phyloP scores from a whole-genome alignment of 2,888 invertebrate genomes.

The Apodemia duryi region DNA sequence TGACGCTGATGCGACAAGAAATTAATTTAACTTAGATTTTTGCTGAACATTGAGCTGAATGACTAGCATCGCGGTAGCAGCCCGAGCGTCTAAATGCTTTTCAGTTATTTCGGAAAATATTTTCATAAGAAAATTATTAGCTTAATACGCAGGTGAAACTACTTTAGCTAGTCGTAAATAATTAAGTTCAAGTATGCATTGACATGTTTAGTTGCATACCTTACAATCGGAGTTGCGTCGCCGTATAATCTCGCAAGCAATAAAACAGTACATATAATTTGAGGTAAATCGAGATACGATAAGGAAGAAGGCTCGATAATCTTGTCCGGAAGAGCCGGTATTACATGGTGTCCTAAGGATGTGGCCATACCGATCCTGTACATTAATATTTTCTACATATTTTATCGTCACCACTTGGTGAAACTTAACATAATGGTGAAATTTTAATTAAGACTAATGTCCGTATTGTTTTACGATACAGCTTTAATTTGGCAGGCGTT shows the following conservation, averaged over 20 bases:
- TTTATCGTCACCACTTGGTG: not conserved
- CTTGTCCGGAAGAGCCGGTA: slow-evolving; percentile 32
- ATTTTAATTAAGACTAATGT: too few species aligned
- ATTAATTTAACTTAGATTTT: too few species aligned
- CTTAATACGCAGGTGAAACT: not conserved
- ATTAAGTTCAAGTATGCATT: slow-evolving; percentile 35
- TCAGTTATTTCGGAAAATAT: too few species aligned
- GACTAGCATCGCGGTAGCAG: too few species aligned
- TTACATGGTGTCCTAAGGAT: slow-evolving; percentile 27
- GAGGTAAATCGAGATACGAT: slow-evolving; percentile 27
- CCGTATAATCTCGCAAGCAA: slow-evolving; percentile 25
- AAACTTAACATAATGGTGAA: too few species aligned
- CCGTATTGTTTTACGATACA: too few species aligned
- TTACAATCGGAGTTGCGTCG: slow-evolving; percentile 21
- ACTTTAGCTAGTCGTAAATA: slow-evolving; percentile 21
- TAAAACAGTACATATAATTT: slow-evolving; percentile 31
- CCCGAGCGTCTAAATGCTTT: too few species aligned
- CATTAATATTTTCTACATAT: not conserved
- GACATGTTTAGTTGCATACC: slow-evolving; percentile 25
- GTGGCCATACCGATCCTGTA: slow-evolving; percentile 20
- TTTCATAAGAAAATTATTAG: not conserved
- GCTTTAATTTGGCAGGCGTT: too few species aligned
- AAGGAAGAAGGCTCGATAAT: slow-evolving; percentile 30
- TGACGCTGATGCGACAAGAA: too few species aligned
- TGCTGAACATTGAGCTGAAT: too few species aligned